Evolutionary conservation across 2,113 vertebrate species (phyloP).

Genomic region (Gallinago undulata): DNA sequence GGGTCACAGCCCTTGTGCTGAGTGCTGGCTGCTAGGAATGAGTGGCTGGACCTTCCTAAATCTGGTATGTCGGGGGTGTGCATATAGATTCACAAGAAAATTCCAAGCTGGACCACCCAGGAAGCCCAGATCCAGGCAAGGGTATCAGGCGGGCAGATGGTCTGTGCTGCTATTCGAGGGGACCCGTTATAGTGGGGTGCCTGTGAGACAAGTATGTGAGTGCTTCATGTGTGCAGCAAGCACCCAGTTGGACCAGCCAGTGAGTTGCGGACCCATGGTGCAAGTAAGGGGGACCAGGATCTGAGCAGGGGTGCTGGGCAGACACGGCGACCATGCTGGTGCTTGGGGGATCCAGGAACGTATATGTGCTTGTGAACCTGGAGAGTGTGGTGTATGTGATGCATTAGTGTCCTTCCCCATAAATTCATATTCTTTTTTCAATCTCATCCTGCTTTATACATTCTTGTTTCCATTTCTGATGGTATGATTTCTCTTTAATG

Average conservation of each 20-base stretch:
- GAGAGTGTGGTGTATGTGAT: background rate
- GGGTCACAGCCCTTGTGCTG: fast-evolving
- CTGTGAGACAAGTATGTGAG: background rate
- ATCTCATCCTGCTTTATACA: background rate
- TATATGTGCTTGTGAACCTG: background rate
- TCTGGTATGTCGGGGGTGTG: fast-evolving
- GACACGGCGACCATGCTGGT: fast-evolving
- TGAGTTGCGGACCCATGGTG: fast-evolving
- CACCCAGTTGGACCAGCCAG: background rate
- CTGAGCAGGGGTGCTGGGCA: fast-evolving
- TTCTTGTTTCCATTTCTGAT: background rate
- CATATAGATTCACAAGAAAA: background rate
- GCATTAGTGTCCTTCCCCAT: background rate
- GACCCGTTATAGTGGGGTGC: background rate
- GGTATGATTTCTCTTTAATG: background rate
- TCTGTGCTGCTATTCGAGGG: background rate
- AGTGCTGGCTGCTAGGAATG: fast-evolving
- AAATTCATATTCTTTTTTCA: background rate
- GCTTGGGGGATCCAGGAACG: background rate
- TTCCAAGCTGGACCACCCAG: background rate
- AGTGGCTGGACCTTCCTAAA: background rate
- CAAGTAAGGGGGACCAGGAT: fast-evolving
- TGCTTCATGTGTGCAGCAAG: background rate
- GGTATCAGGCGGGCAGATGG: background rate
- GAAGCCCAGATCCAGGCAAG: background rate